These are phyloP conservation scores for Muraenolepis orangiensis DNA, from an alignment of 2,797 vertebrate species.

Conservation along the genomic window DNA sequence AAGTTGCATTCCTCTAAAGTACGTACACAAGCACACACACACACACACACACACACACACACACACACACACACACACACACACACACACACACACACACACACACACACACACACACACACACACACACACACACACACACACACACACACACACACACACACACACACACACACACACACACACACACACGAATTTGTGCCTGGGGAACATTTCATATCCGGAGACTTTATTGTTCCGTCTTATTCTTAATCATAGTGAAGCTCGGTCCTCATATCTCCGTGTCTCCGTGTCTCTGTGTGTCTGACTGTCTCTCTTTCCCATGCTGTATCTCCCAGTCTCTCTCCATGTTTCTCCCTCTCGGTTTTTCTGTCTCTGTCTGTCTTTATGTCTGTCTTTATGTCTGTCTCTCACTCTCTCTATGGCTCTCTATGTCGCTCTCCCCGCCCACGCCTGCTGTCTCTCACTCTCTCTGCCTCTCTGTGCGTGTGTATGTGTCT, in stretches of 20 bases:
- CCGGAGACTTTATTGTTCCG: conserved; percentile 76
- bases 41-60: conserved; percentile 13
- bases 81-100: conserved; percentile 7
- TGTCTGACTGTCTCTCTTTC: background rate
- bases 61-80: conserved; percentile 15
- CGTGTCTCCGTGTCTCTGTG: conserved; percentile 1
- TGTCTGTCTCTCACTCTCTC: background rate
- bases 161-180: conserved; percentile 29
- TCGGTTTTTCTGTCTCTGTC: background rate
- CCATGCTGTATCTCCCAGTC: background rate
- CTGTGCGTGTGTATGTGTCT: background rate
- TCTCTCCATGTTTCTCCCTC: background rate
- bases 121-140: conserved; percentile 23
- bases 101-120: conserved; percentile 27
- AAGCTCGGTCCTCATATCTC: conserved; percentile 22
- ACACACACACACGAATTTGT: conserved; percentile 32
- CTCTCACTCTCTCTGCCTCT: no score
- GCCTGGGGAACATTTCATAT: conserved; percentile 72
- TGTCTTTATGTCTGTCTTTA: background rate
- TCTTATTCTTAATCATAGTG: conserved; percentile 68
- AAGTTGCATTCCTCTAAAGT: conserved; percentile 38
- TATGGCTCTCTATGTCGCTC: background rate
- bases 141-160: conserved; percentile 8
- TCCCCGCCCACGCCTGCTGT: no score
- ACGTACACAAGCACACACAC: conserved; percentile 18